Evolutionary conservation across 1,140 invertebrate species (phyloP).

Genomic region (Portunus trituberculatus): DNA sequence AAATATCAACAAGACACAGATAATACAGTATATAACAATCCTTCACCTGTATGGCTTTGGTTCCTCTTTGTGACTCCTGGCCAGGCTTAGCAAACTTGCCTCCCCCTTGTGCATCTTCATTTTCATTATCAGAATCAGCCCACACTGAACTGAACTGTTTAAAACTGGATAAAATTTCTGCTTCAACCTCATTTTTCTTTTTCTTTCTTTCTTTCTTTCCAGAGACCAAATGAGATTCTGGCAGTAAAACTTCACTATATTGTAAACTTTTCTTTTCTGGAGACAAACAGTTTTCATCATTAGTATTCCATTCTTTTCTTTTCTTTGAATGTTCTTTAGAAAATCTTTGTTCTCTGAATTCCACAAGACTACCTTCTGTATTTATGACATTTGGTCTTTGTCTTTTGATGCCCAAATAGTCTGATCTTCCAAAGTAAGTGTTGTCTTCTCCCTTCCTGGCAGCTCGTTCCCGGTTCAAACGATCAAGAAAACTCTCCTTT

Average conservation of each 20-base stretch:
- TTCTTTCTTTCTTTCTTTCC: neutral
- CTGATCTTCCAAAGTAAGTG: neutral
- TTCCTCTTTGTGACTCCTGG: no score
- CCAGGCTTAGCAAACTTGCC: neutral
- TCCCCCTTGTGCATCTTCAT: neutral
- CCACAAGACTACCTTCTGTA: neutral
- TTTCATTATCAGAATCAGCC: constrained; percentile 59
- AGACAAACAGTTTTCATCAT: neutral
- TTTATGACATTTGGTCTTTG: neutral
- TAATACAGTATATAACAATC: no score
- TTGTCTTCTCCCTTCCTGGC: neutral
- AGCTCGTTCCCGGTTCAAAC: constrained; percentile 54
- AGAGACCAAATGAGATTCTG: neutral
- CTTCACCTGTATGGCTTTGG: no score
- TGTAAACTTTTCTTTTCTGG: constrained; percentile 14
- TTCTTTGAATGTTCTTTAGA: neutral
- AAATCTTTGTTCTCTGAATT: neutral
- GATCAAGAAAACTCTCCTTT: constrained; percentile 63
- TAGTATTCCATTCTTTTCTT: neutral
- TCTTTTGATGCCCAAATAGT: no score
- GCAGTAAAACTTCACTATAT: neutral
- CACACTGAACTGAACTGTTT: constrained; percentile 63
- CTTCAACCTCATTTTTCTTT: constrained; percentile 53
- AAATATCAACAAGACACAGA: no score
- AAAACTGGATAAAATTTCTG: constrained; percentile 59